Evolutionary conservation across 1,140 invertebrate species (phyloP).

Genomic region (Diachasma alloeum): DNA sequence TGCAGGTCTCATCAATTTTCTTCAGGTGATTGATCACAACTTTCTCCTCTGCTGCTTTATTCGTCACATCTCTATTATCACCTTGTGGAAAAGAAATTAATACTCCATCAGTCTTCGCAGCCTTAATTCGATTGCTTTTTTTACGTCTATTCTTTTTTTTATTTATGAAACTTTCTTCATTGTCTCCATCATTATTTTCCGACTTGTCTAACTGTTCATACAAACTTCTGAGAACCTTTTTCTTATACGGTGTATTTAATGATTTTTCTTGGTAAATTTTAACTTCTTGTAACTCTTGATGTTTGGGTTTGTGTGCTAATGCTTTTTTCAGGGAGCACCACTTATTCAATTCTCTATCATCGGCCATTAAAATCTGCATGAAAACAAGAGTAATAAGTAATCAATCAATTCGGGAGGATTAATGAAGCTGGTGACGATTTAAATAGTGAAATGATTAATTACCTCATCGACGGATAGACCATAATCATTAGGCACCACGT

Average conservation of each 20-base stretch:
- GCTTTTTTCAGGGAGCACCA: conserved; percentile 95
- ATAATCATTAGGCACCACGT: conserved; percentile 89
- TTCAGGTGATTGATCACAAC: background rate
- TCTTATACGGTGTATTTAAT: conserved; percentile 77
- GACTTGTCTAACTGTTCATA: conserved; percentile 61
- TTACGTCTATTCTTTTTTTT: conserved; percentile 40
- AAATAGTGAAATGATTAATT: conserved; percentile 31
- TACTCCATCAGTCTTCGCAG: background rate
- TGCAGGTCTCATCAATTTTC: background rate
- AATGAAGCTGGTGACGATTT: background rate
- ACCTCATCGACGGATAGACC: conserved; percentile 92
- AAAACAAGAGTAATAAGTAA: background rate
- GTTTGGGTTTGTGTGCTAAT: conserved; percentile 77
- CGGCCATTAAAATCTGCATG: conserved; percentile 83
- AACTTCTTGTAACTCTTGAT: conserved; percentile 83
- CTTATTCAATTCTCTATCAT: conserved; percentile 92
- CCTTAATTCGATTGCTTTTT: conserved; percentile 29
- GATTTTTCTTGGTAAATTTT: conserved; percentile 80
- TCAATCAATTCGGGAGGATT: background rate
- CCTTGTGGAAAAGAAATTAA: too few relatives aligned
- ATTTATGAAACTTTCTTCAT: background rate
- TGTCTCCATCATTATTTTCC: background rate
- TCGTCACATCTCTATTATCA: background rate
- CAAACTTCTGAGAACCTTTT: conserved; percentile 85
- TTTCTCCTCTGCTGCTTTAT: background rate